Percentiles rank a stretch among this genome's conserved stretches.
phyloP scores from a whole-genome alignment of 2,113 vertebrate species.

The Hystrix brachyura region DNA sequence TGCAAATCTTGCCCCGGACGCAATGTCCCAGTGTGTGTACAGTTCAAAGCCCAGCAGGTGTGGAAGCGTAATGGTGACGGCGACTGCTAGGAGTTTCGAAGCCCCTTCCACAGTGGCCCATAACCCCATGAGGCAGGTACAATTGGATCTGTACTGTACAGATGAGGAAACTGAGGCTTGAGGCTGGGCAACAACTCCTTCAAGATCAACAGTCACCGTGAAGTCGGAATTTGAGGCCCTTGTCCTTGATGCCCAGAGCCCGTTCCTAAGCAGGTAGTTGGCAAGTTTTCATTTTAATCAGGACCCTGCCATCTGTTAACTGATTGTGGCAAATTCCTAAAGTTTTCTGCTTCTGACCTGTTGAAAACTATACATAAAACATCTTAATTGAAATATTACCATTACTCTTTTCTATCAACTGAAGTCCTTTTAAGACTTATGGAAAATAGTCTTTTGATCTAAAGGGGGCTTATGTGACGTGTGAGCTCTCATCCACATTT shows the following conservation, averaged over 20 bases:
- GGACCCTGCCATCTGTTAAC: background rate
- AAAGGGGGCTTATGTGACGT: background rate
- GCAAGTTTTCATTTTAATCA: background rate
- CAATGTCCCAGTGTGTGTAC: rapidly evolving
- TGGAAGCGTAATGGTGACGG: rapidly evolving
- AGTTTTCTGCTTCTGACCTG: background rate
- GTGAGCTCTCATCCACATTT: background rate
- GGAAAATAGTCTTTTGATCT: conserved; percentile 12
- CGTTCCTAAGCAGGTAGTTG: background rate
- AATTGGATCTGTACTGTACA: background rate
- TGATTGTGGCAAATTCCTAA: background rate
- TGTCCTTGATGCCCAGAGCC: background rate
- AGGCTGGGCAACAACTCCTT: background rate
- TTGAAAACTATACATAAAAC: conserved; percentile 3
- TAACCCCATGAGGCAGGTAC: rapidly evolving
- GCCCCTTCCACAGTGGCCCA: rapidly evolving
- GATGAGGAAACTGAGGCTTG: background rate
- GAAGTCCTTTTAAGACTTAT: conserved; percentile 53
- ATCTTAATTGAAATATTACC: conserved; percentile 59
- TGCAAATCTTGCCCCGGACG: background rate
- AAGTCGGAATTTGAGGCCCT: background rate
- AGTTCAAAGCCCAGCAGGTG: rapidly evolving
- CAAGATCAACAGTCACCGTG: too few species aligned
- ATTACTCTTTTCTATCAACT: conserved; percentile 28
- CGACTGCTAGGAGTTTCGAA: background rate